Evolutionary conservation across 2,797 vertebrate genomes (phyloP).

Genomic region (Urocyon cinereoargenteus): DNA sequence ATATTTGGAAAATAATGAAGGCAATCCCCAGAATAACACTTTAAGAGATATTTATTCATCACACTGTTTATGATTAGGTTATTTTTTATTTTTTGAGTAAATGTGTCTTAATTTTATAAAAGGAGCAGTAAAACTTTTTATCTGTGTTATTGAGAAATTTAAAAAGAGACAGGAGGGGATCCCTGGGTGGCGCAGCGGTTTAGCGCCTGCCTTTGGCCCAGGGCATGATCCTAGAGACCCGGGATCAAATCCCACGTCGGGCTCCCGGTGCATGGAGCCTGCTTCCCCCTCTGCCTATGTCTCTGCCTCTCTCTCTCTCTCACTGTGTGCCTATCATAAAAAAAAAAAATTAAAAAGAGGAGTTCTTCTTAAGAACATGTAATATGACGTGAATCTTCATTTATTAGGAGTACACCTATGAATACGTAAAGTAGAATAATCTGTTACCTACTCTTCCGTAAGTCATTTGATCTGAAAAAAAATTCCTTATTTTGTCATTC

Average conservation of each 20-base stretch:
- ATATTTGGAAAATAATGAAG: conserved; percentile 28
- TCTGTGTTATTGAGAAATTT: background rate
- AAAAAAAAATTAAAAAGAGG: background rate
- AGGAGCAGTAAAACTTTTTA: background rate
- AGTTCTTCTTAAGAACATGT: too few species aligned
- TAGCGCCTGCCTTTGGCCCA: background rate
- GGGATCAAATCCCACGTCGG: background rate
- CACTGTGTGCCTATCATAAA: too few species aligned
- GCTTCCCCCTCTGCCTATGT: background rate
- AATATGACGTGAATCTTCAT: background rate
- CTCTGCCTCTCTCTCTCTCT: background rate
- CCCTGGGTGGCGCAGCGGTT: background rate
- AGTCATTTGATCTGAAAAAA: background rate
- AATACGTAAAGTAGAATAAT: background rate
- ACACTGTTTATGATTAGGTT: background rate
- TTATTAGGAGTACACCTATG: background rate
- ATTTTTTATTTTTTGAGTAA: conserved; percentile 33
- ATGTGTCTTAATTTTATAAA: conserved; percentile 21
- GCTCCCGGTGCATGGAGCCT: background rate
- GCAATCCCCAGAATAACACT: background rate
- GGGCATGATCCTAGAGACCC: background rate
- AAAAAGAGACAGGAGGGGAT: background rate
- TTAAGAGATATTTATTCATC: background rate
- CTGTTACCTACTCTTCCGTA: background rate
- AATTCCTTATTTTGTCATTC: too few species aligned